Conservation (phyloP, 1,140 invertebrate genomes). For the Nebria ingens region DNA sequence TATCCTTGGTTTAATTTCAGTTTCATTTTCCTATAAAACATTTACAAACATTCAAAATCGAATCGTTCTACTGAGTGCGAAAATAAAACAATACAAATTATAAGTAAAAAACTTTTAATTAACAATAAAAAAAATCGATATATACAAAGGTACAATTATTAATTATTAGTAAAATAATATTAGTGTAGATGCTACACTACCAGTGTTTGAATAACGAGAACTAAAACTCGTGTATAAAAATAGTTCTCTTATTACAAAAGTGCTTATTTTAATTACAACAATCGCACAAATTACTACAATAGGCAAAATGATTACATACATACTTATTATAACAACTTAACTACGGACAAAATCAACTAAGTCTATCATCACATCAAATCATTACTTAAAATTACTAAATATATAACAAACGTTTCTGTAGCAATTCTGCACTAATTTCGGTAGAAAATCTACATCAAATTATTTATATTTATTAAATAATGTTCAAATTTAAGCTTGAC, state of each 20-base stretch:
- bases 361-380: not conserved
- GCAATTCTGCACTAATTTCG: too few relatives aligned
- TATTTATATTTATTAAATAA: too few relatives aligned
- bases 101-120: conserved; percentile 4
- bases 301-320: conserved; percentile 17
- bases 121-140: conserved; percentile 16
- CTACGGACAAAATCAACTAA: conserved; percentile 16
- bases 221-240: conserved; percentile 28
- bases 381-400: not conserved
- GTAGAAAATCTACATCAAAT: too few relatives aligned
- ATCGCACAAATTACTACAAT: conserved; percentile 14
- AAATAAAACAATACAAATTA: conserved; percentile 1
- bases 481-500: too few relatives aligned
- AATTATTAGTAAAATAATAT: conserved; percentile 18
- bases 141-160: conserved; percentile 17
- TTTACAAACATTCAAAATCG: not conserved
- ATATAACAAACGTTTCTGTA: not conserved
- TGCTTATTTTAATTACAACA: conserved; percentile 7
- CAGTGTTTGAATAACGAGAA: conserved; percentile 23
- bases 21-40: conserved; percentile 20
- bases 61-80: too few relatives aligned
- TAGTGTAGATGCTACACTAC: conserved; percentile 23
- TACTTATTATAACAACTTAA: conserved; percentile 16
- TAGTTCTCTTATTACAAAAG: conserved; percentile 18
- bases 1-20: conserved; percentile 15